phyloP scores from a whole-genome alignment of 2,113 vertebrate genomes.

The Prinia subflava region DNA sequence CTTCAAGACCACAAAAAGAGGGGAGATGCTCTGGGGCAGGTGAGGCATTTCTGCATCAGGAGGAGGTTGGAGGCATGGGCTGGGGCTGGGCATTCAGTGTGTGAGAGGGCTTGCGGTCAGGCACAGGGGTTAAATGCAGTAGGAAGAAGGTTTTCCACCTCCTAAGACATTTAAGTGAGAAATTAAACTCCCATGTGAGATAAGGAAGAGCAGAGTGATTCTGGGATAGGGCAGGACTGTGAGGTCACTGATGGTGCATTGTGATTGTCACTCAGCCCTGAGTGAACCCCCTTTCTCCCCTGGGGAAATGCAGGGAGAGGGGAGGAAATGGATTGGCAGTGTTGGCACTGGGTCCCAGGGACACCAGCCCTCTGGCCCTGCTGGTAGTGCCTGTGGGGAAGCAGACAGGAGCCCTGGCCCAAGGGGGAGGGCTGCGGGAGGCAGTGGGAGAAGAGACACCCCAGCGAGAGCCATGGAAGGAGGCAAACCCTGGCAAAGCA shows the following conservation, averaged over 20 bases:
- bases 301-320: not conserved
- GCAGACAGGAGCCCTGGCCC: not conserved
- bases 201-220: not conserved
- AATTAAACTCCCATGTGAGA: not conserved
- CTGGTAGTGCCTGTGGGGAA: not conserved
- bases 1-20: not conserved
- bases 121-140: not conserved
- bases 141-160: not conserved
- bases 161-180: not conserved
- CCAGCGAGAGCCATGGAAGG: accelerated
- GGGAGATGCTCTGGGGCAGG: not conserved
- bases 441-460: not conserved
- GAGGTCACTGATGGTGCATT: not conserved
- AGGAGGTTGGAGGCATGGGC: not conserved
- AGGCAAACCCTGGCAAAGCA: not conserved
- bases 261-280: not conserved
- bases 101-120: not conserved
- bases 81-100: accelerated
- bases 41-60: not conserved
- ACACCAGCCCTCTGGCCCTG: not conserved
- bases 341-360: not conserved
- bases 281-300: accelerated
- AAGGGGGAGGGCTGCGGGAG: not conserved
- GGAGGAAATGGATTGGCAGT: too few relatives aligned
- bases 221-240: not conserved